These are phyloP conservation scores for Tadarida brasiliensis DNA, from an alignment of 2,797 vertebrate species.

Conservation along the genomic window DNA sequence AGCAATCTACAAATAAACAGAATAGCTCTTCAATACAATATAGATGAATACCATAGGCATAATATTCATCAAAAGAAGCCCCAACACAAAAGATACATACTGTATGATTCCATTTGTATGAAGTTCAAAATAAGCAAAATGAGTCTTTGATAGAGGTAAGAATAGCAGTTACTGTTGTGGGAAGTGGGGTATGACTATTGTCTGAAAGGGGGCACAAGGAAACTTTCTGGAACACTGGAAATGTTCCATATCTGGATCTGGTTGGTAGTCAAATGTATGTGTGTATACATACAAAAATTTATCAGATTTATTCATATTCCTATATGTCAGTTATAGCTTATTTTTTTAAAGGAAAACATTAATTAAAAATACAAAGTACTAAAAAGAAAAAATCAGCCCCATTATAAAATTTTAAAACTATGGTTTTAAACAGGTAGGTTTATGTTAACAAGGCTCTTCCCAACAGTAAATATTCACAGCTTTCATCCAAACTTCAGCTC, in stretches of 20 bases:
- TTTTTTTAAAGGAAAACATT: slow-evolving; percentile 46
- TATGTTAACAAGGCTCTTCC: slow-evolving; percentile 70
- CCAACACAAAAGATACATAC: slow-evolving; percentile 16
- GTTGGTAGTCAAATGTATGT: neutral
- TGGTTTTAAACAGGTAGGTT: slow-evolving; percentile 64
- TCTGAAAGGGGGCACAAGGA: neutral
- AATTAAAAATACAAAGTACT: slow-evolving; percentile 57
- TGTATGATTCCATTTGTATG: slow-evolving; percentile 13
- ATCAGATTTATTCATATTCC: slow-evolving; percentile 42
- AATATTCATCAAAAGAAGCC: slow-evolving; percentile 13
- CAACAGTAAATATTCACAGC: slow-evolving; percentile 79
- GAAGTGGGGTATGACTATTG: neutral
- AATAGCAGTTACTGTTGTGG: neutral
- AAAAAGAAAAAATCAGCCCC: slow-evolving; percentile 20
- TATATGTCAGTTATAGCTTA: neutral
- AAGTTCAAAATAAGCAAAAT: slow-evolving; percentile 49
- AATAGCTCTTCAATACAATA: neutral
- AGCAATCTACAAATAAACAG: neutral
- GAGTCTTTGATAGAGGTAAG: neutral
- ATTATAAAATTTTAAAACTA: slow-evolving; percentile 52
- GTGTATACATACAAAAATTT: neutral
- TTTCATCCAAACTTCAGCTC: slow-evolving; percentile 83
- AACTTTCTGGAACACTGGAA: slow-evolving; percentile 56
- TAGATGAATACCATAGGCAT: neutral
- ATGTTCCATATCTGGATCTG: neutral